Evolutionary conservation across 2,113 vertebrate species (phyloP).

Genomic region (Abramis brama): DNA sequence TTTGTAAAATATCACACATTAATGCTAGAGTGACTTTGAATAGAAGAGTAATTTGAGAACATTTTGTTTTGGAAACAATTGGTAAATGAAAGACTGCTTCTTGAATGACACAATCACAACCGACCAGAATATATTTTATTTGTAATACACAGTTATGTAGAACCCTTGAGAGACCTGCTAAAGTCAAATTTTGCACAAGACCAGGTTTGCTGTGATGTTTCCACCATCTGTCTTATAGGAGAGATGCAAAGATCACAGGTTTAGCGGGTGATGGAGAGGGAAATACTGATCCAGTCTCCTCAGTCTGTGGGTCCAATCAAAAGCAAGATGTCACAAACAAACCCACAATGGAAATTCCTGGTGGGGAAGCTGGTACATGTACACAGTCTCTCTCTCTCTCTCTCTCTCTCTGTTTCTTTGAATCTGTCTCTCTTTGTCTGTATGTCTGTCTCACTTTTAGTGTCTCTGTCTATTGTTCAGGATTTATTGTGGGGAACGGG

Average conservation of each 20-base stretch:
- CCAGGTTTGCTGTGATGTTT: neutral
- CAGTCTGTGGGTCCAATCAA: neutral
- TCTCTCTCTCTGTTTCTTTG: neutral
- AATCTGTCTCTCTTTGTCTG: neutral
- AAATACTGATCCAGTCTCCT: neutral
- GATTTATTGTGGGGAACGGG: conserved; percentile 41
- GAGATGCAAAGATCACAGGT: neutral
- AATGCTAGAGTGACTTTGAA: neutral
- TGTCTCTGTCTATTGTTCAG: conserved; percentile 41
- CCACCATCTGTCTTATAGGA: neutral
- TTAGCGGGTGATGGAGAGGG: neutral
- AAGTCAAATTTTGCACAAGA: neutral
- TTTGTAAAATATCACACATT: neutral
- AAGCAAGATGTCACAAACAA: neutral
- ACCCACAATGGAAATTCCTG: neutral
- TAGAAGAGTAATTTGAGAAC: neutral
- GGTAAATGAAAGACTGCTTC: neutral
- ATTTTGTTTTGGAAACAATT: neutral
- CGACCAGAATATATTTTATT: neutral
- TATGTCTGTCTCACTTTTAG: conserved; percentile 6
- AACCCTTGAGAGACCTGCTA: neutral
- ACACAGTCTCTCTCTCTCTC: neutral
- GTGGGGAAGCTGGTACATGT: neutral
- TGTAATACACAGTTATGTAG: neutral
- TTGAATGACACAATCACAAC: neutral